Conservation (phyloP, 92 coral and sea anemone species). For the Pocillopora grandis region DNA sequence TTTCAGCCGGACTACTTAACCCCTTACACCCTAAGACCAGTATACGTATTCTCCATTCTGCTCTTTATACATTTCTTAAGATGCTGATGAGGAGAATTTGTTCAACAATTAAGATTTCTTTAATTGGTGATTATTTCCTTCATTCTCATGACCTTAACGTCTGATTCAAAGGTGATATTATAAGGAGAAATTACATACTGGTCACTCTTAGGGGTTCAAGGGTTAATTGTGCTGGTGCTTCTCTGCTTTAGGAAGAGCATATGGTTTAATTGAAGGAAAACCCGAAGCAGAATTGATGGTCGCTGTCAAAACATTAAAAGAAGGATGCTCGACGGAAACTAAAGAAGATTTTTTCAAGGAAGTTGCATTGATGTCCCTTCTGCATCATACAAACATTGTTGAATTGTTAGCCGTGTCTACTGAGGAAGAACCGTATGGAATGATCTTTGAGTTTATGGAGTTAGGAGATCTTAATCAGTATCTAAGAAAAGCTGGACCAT, state of each 20-base stretch:
- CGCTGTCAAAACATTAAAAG: slow-evolving; percentile 91
- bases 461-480: slow-evolving; percentile 93
- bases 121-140: too few species aligned
- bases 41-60: too few species aligned
- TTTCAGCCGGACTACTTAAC: too few species aligned
- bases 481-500: slow-evolving; percentile 78
- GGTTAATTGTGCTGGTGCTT: too few species aligned
- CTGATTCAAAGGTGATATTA: too few species aligned
- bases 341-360: slow-evolving; percentile 78
- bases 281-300: slow-evolving; percentile 71
- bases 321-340: slow-evolving; percentile 80
- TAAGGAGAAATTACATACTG: too few species aligned
- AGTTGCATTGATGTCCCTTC: slow-evolving; percentile 90
- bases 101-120: too few species aligned
- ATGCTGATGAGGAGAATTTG: too few species aligned
- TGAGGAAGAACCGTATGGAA: slow-evolving; percentile 96
- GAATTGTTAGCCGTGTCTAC: slow-evolving; percentile 90
- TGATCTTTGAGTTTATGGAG: slow-evolving; percentile 97
- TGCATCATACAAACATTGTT: slow-evolving; percentile 86
- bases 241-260: slow-evolving; percentile 61
- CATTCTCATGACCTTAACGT: too few species aligned
- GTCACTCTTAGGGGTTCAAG: too few species aligned
- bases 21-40: too few species aligned
- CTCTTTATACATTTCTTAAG: too few species aligned
- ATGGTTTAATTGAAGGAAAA: slow-evolving; percentile 65